phyloP scores from a whole-genome alignment of 2,113 vertebrate species.

The Chamaetylas fuelleborni region DNA sequence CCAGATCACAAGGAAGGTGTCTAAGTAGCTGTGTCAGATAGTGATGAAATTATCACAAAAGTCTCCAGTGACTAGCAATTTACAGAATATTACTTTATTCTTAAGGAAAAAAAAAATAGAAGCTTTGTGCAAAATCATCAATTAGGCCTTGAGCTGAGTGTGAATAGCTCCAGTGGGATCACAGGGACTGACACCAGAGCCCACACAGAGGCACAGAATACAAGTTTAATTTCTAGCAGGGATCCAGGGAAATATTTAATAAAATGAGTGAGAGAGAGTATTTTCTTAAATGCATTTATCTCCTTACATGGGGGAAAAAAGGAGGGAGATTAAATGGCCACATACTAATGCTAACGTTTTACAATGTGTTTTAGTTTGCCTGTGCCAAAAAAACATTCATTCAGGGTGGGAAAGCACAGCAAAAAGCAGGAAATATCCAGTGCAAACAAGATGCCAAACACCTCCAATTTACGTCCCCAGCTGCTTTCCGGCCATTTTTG shows the following conservation, averaged over 20 bases:
- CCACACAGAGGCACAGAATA: background rate
- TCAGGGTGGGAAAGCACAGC: constrained; percentile 9
- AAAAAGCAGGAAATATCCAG: constrained; percentile 41
- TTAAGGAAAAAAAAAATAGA: background rate
- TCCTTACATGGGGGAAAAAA: background rate
- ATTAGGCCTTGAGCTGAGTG: background rate
- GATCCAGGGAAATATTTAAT: background rate
- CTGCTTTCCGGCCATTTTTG: constrained; percentile 42
- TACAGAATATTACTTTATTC: background rate
- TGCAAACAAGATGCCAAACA: background rate
- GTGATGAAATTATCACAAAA: background rate
- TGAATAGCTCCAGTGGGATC: background rate
- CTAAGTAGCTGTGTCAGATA: background rate
- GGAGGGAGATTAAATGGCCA: background rate
- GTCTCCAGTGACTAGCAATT: background rate
- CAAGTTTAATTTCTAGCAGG: background rate
- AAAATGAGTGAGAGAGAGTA: background rate
- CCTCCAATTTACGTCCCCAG: constrained; percentile 26
- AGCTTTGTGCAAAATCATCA: background rate
- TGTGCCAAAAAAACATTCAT: background rate
- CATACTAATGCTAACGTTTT: background rate
- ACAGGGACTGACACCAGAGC: background rate
- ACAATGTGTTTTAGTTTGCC: background rate
- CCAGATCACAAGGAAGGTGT: background rate
- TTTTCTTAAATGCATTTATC: background rate